A percentile compares a stretch with the other conserved stretches of the same genome.
Conservation (phyloP, 1,140 invertebrate species). For the Zaprionus ghesquierei region DNA sequence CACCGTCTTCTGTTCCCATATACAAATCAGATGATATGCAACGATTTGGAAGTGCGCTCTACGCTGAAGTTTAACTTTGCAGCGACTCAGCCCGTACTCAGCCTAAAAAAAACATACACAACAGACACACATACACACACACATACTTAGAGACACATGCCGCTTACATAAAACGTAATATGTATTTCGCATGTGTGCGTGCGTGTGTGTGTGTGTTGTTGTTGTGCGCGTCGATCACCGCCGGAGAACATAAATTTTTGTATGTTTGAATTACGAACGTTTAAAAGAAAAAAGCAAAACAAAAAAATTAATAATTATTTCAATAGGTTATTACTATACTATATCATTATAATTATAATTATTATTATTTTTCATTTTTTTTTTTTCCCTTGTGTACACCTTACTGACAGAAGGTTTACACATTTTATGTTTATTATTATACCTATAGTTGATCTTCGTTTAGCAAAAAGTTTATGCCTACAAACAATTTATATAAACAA, state of each 20-base stretch:
- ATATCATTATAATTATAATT: conserved; percentile 24
- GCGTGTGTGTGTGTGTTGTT: neutral
- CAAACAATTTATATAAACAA: conserved; percentile 20
- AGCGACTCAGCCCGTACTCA: conserved; percentile 7
- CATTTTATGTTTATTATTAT: conserved; percentile 62
- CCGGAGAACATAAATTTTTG: conserved; percentile 44
- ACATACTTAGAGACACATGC: neutral
- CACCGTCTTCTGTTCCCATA: neutral
- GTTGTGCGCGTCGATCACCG: neutral
- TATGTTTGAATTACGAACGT: conserved; percentile 41
- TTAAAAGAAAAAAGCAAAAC: too few species aligned
- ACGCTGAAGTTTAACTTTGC: conserved; percentile 62
- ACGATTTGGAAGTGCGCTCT: conserved; percentile 26
- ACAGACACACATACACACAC: neutral
- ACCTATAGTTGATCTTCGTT: conserved; percentile 71
- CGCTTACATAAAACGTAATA: conserved; percentile 13
- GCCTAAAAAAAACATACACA: conserved; percentile 1
- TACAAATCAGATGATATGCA: neutral
- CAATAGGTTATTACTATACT: conserved; percentile 33
- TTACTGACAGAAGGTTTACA: conserved; percentile 11
- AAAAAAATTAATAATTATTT: conserved; percentile 28
- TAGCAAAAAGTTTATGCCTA: conserved; percentile 59
- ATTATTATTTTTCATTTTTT: conserved; percentile 8
- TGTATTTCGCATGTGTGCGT: neutral
- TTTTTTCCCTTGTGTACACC: conserved; percentile 19